Conservation (phyloP, 2,113 vertebrate genomes). For the Paedocypris sp. region DNA sequence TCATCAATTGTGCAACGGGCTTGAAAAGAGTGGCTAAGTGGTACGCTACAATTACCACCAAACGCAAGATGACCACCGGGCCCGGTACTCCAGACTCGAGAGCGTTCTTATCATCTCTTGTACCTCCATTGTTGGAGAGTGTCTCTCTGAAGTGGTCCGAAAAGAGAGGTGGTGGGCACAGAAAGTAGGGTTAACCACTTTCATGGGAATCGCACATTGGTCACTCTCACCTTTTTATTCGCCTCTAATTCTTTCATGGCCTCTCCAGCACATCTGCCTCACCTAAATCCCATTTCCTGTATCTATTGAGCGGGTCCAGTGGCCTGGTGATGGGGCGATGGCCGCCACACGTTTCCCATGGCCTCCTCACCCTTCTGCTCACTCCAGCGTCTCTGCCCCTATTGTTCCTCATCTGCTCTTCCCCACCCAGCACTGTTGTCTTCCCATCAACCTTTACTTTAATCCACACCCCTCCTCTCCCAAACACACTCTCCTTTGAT, state of each 20-base stretch:
- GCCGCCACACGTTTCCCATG: constrained; percentile 35
- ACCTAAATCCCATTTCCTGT: constrained; percentile 38
- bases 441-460: constrained; percentile 21
- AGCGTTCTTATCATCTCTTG: background rate
- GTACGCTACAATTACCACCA: background rate
- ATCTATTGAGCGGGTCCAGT: constrained; percentile 25
- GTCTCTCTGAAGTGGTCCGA: background rate
- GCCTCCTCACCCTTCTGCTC: constrained; percentile 33
- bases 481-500: constrained; percentile 34
- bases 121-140: constrained; percentile 2
- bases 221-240: constrained; percentile 16
- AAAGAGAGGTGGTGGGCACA: background rate
- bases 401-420: constrained; percentile 38
- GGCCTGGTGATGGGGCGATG: constrained; percentile 14
- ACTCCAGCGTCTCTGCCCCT: constrained; percentile 18
- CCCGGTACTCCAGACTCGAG: background rate
- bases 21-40: constrained; percentile 1
- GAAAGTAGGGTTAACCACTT: background rate
- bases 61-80: background rate
- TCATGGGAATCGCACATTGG: constrained; percentile 15
- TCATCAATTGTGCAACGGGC: background rate
- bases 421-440: constrained; percentile 24
- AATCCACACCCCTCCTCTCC: constrained; percentile 27
- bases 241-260: constrained; percentile 32
- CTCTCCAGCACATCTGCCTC: constrained; percentile 32